phyloP scores from a whole-genome alignment of 1,140 invertebrate genomes.

The Zelostemma sp. region DNA sequence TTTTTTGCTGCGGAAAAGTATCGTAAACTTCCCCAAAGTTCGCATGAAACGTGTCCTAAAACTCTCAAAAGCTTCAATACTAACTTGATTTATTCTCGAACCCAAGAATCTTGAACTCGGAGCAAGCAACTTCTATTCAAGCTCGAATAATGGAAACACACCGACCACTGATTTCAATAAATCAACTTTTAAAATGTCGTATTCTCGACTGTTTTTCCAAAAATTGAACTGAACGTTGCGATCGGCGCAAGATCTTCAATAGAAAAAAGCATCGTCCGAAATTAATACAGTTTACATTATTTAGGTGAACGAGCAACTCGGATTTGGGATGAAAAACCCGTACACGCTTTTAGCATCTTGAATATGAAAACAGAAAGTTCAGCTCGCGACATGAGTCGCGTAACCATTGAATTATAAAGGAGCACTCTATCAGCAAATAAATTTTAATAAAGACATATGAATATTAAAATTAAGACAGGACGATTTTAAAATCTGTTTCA shows the following conservation, averaged over 20 bases:
- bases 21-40: not conserved
- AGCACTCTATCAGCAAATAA: constrained; percentile 46
- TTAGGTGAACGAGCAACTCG: constrained; percentile 26
- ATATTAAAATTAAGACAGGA: constrained; percentile 29
- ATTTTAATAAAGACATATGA: constrained; percentile 34
- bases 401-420: constrained; percentile 46
- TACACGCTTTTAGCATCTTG: constrained; percentile 48
- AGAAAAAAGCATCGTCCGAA: constrained; percentile 41
- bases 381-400: constrained; percentile 43
- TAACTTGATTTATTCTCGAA: no score
- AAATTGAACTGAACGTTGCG: constrained; percentile 9
- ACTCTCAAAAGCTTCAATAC: no score
- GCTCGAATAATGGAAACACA: no score
- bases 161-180: not conserved
- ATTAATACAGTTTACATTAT: constrained; percentile 42
- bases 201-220: constrained; percentile 20
- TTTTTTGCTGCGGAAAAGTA: no score
- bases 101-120: no score
- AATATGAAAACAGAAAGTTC: constrained; percentile 45
- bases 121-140: no score
- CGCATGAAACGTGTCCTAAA: constrained; percentile 45
- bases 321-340: constrained; percentile 40
- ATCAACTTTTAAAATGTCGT: constrained; percentile 16
- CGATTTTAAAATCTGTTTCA: no score
- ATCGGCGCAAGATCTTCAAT: constrained; percentile 22